phyloP scores from a whole-genome alignment of 2,888 invertebrate species.

The Bellardia bayeri region DNA sequence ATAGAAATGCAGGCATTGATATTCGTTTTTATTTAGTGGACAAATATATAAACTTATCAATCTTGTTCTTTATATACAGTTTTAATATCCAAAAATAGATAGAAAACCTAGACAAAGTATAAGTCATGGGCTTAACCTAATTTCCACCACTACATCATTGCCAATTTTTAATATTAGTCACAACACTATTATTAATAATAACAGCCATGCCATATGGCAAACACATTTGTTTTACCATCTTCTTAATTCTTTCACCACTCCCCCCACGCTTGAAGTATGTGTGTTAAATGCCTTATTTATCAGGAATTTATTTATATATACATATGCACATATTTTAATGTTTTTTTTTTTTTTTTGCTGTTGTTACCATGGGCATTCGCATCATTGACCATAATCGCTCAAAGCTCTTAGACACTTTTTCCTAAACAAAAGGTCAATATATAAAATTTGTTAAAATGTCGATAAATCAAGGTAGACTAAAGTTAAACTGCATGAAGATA shows the following conservation, averaged over 20 bases:
- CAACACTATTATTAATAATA: not conserved
- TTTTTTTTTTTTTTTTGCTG: not conserved
- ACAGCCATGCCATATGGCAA: not conserved
- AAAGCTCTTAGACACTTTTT: slow-evolving; percentile 56
- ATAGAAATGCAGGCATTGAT: too few relatives aligned
- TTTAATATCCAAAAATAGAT: too few relatives aligned
- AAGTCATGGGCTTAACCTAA: not conserved
- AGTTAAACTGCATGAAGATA: slow-evolving; percentile 21
- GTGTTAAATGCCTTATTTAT: slow-evolving; percentile 3
- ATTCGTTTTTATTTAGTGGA: too few relatives aligned
- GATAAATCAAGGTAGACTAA: slow-evolving; percentile 58
- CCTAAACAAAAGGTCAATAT: slow-evolving; percentile 57
- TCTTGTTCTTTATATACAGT: too few relatives aligned
- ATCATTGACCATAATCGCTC: slow-evolving; percentile 54
- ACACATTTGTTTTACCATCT: too few relatives aligned
- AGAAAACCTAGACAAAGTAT: too few relatives aligned
- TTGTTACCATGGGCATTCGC: not conserved
- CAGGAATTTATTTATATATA: slow-evolving; percentile 6
- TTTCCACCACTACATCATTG: not conserved
- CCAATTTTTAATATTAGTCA: not conserved
- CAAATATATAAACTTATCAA: too few relatives aligned
- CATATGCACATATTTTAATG: too few relatives aligned
- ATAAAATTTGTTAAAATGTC: slow-evolving; percentile 62
- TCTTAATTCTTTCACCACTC: too few relatives aligned
- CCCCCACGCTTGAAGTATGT: not conserved